These are phyloP conservation scores for Nerophis ophidion DNA, from an alignment of 2,113 vertebrate species.

Conservation along the genomic window DNA sequence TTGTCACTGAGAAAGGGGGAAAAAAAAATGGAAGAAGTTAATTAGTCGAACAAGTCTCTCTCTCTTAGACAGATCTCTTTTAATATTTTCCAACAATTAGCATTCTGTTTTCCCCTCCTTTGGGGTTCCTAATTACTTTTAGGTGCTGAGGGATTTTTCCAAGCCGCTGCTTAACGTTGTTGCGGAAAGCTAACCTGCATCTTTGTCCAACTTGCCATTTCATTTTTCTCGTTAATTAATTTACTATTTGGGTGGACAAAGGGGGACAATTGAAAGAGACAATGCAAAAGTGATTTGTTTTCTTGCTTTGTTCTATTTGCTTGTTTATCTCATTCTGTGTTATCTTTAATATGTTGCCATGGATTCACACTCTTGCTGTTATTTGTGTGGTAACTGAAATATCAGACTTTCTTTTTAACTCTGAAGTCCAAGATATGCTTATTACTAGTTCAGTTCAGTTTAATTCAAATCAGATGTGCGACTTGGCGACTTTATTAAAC, in stretches of 20 bases:
- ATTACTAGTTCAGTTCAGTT: neutral
- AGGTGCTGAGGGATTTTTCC: slow-evolving; percentile 34
- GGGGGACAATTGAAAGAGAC: neutral
- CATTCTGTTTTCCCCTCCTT: slow-evolving; percentile 26
- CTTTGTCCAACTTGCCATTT: slow-evolving; percentile 28
- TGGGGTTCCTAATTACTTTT: slow-evolving; percentile 55
- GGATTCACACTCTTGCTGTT: neutral
- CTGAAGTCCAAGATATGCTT: neutral
- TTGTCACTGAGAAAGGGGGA: slow-evolving; percentile 27
- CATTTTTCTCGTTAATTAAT: slow-evolving; percentile 48
- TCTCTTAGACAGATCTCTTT: slow-evolving; percentile 18
- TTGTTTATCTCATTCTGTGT: slow-evolving; percentile 14
- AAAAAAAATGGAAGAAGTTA: slow-evolving; percentile 33
- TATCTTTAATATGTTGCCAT: neutral
- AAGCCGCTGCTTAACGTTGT: slow-evolving; percentile 31
- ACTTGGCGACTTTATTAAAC: neutral
- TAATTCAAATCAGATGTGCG: neutral
- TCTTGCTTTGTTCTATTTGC: neutral
- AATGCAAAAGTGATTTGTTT: slow-evolving; percentile 6
- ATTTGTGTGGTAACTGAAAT: neutral
- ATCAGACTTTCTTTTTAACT: neutral
- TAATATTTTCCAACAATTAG: slow-evolving; percentile 37
- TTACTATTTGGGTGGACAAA: slow-evolving; percentile 30
- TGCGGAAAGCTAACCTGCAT: slow-evolving; percentile 45
- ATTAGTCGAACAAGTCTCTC: slow-evolving; percentile 36